Evolutionary conservation across 2,113 vertebrate genomes (phyloP), one percentile per base, ranked within the genome.

Genomic region (Deroptyus accipitrinus): DNA sequence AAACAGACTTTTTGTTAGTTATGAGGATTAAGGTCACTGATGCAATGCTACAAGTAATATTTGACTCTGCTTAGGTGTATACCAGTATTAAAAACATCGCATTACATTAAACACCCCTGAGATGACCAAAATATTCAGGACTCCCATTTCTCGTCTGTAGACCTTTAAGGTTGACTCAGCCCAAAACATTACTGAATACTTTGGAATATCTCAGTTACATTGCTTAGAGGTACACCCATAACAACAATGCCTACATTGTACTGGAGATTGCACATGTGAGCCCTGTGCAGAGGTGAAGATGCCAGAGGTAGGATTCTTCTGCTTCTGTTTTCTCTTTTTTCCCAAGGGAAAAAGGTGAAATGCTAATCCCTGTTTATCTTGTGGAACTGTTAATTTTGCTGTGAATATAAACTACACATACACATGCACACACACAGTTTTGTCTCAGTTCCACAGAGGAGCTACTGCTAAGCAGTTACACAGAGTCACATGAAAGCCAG

Each of bases 401-500:
- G 30, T 63, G 67, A 79, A 74, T 62, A 54, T 37, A 75, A 86
- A 41, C 46, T 31, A 51, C 20, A 24, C 23, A 28, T 16, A 16
- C 35, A 5, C 55, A 6, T 2, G 5, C 30, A 4, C 22, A 3
- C 10, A 17, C 18, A 30, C 18, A 22, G 62, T 79, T 91, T 82
- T 48, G 55, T 70, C 41, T 82, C 74, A 83, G 30, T 69, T 49
- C 69, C 83, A 62, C 59, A 73, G 75, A 93, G 74, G 25, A 87
- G 74, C 75, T 86, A 39, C 28, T 37, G 79, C 49, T 87, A 39
- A 88, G 83, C 80, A 93, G 78, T 80, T 80, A 73, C 11, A 5
- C 54, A 48, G 54, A 94, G 74, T 41, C 41, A 57, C 83, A 86
- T 52, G 61, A 80, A 92, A 94, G 86, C 86, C 86, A 61, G 85